Percentiles rank a stretch among this genome's conserved stretches.
phyloP scores from a whole-genome alignment of 2,113 vertebrate genomes.

The Equus quagga region DNA sequence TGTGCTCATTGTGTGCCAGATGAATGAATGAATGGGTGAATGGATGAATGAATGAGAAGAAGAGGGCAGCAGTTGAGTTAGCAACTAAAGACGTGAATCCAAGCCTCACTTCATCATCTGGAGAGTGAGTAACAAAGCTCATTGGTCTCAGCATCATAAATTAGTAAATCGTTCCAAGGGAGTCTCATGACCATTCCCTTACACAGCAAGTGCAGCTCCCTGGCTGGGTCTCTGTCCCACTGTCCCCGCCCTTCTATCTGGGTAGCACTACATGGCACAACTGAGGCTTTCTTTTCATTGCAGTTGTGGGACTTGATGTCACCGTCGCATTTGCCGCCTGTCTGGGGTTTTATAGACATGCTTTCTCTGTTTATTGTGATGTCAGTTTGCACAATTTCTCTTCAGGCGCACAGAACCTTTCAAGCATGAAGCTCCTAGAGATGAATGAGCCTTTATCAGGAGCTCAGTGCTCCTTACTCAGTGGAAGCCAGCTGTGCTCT shows the following conservation, averaged over 20 bases:
- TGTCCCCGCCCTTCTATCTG: neutral
- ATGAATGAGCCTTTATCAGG: conserved; percentile 54
- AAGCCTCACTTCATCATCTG: neutral
- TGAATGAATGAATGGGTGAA: neutral
- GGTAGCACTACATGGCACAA: neutral
- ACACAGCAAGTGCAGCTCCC: fast-evolving
- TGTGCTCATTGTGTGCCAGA: neutral
- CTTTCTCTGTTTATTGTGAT: conserved; percentile 67
- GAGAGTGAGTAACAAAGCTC: neutral
- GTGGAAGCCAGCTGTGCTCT: conserved; percentile 48
- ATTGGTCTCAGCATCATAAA: neutral
- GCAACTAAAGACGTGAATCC: neutral
- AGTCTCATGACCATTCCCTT: neutral
- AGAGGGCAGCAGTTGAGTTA: neutral
- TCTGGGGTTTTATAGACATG: conserved; percentile 62
- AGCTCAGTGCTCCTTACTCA: conserved; percentile 13
- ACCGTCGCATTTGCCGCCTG: conserved; percentile 9
- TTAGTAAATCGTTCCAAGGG: neutral
- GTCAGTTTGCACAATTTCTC: conserved; percentile 71
- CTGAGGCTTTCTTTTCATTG: neutral
- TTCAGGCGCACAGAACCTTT: conserved; percentile 41
- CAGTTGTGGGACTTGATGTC: conserved; percentile 31
- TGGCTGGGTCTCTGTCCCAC: neutral
- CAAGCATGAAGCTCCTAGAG: conserved; percentile 63
- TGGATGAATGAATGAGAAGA: no score